Evolutionary conservation across 2,113 vertebrate genomes (phyloP).

Genomic region (Polyodon spathula): DNA sequence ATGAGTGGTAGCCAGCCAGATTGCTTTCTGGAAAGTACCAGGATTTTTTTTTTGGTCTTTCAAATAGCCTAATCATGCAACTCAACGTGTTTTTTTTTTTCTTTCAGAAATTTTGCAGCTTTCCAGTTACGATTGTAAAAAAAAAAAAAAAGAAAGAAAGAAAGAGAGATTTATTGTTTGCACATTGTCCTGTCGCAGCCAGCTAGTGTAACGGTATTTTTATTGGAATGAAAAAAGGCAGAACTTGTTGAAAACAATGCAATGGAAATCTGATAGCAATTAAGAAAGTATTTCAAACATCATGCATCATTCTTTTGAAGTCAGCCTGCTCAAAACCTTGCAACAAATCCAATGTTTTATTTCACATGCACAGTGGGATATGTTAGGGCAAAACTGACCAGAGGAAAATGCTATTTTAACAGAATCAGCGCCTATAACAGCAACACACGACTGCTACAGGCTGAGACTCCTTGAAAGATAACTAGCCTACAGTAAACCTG

Average conservation of each 20-base stretch:
- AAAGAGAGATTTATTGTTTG: slow-evolving; percentile 44
- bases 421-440: too few species aligned
- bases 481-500: too few species aligned
- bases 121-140: slow-evolving; percentile 24
- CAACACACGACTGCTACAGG: too few species aligned
- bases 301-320: slow-evolving; percentile 4
- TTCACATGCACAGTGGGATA: too few species aligned
- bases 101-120: slow-evolving; percentile 32
- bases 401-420: not conserved
- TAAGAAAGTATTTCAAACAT: slow-evolving; percentile 32
- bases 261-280: slow-evolving; percentile 33
- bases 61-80: not conserved
- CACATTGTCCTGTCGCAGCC: slow-evolving; percentile 32
- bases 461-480: too few species aligned
- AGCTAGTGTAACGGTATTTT: slow-evolving; percentile 16
- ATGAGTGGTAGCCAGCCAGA: slow-evolving; percentile 21
- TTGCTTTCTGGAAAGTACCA: slow-evolving; percentile 17
- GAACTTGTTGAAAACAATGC: slow-evolving; percentile 23
- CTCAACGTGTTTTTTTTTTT: not conserved
- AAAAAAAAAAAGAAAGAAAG: too few species aligned
- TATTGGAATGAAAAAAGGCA: slow-evolving; percentile 25
- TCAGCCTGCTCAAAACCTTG: not conserved
- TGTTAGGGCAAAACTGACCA: not conserved
- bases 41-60: slow-evolving; percentile 5
- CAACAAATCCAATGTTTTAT: too few species aligned